Conservation (phyloP, 2,797 vertebrate genomes). For the Galagoides demidoff region DNA sequence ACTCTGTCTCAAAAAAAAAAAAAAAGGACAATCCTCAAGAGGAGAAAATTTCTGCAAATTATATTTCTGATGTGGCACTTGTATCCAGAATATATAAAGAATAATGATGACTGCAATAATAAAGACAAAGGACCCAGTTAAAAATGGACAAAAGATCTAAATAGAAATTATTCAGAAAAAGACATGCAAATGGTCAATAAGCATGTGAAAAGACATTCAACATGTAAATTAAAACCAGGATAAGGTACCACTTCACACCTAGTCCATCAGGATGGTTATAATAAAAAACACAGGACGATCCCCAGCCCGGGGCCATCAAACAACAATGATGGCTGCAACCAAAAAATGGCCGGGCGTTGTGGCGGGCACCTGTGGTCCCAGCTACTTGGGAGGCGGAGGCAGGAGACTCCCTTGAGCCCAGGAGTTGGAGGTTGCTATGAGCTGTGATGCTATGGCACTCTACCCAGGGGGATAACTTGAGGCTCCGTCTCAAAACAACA, state of each 20-base stretch:
- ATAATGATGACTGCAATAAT: neutral
- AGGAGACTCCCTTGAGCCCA: no score
- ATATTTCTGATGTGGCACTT: neutral
- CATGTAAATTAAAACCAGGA: neutral
- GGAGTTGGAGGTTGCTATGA: no score
- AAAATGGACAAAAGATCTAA: neutral
- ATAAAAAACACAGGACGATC: neutral
- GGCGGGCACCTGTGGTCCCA: no score
- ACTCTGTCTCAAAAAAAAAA: no score
- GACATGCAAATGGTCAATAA: neutral
- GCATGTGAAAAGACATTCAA: neutral
- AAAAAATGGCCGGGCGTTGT: no score
- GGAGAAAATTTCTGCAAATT: neutral
- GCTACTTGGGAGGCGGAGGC: no score
- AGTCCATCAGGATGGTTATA: neutral
- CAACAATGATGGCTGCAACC: no score
- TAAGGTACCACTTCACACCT: neutral
- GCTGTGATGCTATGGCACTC: no score
- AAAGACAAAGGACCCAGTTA: neutral
- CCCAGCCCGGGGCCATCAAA: no score
- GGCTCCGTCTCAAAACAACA: no score
- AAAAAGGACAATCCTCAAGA: no score
- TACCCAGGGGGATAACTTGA: no score
- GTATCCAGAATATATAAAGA: neutral
- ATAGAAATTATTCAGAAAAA: neutral